phyloP scores from a whole-genome alignment of 2,888 invertebrate genomes.

The Caenorhabditis drosophilae region DNA sequence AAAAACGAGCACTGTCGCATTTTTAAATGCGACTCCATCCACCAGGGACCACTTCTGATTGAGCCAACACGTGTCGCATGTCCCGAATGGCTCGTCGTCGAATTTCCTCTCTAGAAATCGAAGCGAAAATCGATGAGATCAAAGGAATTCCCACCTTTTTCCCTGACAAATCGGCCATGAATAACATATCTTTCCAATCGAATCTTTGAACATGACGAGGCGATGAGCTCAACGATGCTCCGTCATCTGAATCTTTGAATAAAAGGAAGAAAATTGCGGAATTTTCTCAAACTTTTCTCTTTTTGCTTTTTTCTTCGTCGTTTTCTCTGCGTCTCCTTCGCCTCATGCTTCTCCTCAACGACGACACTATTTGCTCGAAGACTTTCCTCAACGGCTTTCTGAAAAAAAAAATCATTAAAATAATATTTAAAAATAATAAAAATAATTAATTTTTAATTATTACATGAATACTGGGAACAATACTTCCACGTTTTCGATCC shows the following conservation, averaged over 20 bases:
- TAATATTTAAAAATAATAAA: no score
- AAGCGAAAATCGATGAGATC: neutral
- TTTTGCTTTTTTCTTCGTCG: constrained; percentile 19
- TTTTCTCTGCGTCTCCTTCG: constrained; percentile 14
- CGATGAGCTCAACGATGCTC: constrained; percentile 26
- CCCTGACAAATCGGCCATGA: constrained; percentile 36
- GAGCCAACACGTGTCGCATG: constrained; percentile 28
- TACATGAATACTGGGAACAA: no score
- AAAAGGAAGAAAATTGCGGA: neutral
- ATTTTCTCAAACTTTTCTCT: constrained; percentile 20
- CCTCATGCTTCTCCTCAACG: constrained; percentile 14
- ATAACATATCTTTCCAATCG: constrained; percentile 58
- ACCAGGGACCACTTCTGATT: constrained; percentile 70
- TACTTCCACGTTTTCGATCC: no score
- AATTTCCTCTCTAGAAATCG: constrained; percentile 29
- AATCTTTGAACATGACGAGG: constrained; percentile 52
- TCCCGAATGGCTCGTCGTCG: constrained; percentile 35
- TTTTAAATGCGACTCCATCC: constrained; percentile 92
- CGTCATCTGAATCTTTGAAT: constrained; percentile 11
- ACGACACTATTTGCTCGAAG: constrained; percentile 36
- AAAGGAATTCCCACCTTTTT: no score
- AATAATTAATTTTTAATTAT: no score
- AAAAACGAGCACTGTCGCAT: constrained; percentile 90
- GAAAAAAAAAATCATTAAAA: no score
- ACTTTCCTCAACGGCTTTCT: constrained; percentile 42